phyloP scores from a whole-genome alignment of 2,797 vertebrate species.

The Sardinella longiceps region DNA sequence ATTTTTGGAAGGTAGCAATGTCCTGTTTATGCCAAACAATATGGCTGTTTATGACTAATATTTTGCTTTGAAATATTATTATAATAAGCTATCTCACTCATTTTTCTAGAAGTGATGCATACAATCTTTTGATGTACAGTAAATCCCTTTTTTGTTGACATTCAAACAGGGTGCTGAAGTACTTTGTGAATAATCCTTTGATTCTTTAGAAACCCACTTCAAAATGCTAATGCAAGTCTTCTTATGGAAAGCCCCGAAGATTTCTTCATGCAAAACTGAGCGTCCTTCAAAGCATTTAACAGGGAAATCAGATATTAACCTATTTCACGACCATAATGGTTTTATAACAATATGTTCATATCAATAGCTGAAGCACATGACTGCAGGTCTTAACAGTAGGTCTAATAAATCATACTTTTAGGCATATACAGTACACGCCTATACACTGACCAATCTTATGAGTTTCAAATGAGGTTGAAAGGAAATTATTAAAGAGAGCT shows the following conservation, averaged over 20 bases:
- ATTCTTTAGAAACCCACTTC: not conserved
- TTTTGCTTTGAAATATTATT: not conserved
- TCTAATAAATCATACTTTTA: not conserved
- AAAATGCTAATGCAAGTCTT: not conserved
- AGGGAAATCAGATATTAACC: not conserved
- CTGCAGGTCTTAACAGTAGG: not conserved
- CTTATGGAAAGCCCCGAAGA: not conserved
- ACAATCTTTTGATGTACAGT: not conserved
- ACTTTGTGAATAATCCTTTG: slow-evolving; percentile 16
- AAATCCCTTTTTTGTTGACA: slow-evolving; percentile 9
- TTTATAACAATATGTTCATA: not conserved
- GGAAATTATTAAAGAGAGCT: slow-evolving; percentile 2
- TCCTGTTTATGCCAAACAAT: too few species aligned
- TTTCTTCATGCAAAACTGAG: not conserved
- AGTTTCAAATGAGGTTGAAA: not conserved
- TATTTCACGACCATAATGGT: not conserved
- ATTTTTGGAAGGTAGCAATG: too few species aligned
- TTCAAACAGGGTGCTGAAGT: not conserved
- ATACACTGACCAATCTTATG: not conserved
- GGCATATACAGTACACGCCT: not conserved
- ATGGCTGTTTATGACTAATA: not conserved
- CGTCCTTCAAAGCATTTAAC: not conserved
- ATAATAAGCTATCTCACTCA: not conserved
- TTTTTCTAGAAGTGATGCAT: not conserved
- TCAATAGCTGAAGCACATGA: not conserved